Evolutionary conservation across 1,140 invertebrate genomes (phyloP), one percentile per base, ranked within the genome.

Genomic region (Cydia amplana): DNA sequence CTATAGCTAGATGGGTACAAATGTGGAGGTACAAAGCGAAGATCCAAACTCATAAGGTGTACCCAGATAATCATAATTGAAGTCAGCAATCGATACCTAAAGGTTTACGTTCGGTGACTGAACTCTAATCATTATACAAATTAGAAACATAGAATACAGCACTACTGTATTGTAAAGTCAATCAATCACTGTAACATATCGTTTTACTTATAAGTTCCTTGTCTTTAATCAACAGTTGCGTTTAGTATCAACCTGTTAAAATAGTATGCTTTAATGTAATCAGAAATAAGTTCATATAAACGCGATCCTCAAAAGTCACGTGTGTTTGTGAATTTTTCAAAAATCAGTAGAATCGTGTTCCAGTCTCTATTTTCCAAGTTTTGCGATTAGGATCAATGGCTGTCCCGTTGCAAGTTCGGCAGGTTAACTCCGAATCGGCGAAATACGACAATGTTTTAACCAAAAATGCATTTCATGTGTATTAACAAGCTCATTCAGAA

Each of bases 41-140:
- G 23, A 70, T 23, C 32, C 65, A 16, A 70, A 70, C n/a, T 18
- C 6, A 28, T 20, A 70, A 43, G n/a, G 5, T 9, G 32, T 32
- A 32, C 65, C 65, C 32, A 40, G 2, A 40, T 23, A 36, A 32
- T 70, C 65, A 18, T 70, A 70, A 67, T n/a, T 67, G 28, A 67
- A 67, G 4, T 70, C 65, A 40, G n/a, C n/a, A 10, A 12, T n/a
- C 14, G 14, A 14, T 70, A 70, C 28, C 9, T 40, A n/a, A 18
- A 70, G 32, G 6, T 67, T 32, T n/a, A 28, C 32, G n/a, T 18
- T 70, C 65, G n/a, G 65, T 70, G 65, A 70, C 65, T 70, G 32
- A 70, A 32, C 65, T 36, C n/a, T 40, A 23, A 60, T 18, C 16
- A 51, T 51, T 51, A 51, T n/a, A 51, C 49, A 51, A 51, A 51